Evolutionary conservation across 2,797 vertebrate species (phyloP).

Genomic region (Phyllotis vaccarum): DNA sequence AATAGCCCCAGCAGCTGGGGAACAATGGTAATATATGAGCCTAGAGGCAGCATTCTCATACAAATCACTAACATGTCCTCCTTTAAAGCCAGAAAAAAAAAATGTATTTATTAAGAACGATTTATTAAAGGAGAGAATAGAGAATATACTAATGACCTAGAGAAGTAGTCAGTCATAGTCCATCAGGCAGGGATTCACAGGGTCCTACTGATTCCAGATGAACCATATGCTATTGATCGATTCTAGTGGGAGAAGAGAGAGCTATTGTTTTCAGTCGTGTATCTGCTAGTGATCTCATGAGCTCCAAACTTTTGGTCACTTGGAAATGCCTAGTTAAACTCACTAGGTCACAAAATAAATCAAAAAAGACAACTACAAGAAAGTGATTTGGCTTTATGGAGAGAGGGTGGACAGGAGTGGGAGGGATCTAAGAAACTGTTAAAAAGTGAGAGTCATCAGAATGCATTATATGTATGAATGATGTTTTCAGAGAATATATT

Average conservation of each 20-base stretch:
- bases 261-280: neutral
- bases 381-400: neutral
- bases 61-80: neutral
- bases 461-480: neutral
- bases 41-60: neutral
- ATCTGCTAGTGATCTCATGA: no score
- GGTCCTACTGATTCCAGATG: no score
- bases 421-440: no score
- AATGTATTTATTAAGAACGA: neutral
- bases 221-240: no score
- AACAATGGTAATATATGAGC: neutral
- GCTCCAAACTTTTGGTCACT: neutral
- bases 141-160: neutral
- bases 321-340: neutral
- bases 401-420: neutral
- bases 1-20: neutral
- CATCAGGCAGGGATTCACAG: neutral
- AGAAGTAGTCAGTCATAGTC: neutral
- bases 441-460: neutral
- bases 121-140: neutral
- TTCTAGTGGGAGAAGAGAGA: neutral
- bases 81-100: neutral
- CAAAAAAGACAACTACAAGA: neutral
- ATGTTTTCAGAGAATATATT: neutral
- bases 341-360: neutral